A percentile compares a stretch with the other conserved stretches of the same genome.
These are phyloP conservation scores for Thysanoteuthis rhombus DNA, from an alignment of 2,888 invertebrate genomes.

Conservation along the genomic window DNA sequence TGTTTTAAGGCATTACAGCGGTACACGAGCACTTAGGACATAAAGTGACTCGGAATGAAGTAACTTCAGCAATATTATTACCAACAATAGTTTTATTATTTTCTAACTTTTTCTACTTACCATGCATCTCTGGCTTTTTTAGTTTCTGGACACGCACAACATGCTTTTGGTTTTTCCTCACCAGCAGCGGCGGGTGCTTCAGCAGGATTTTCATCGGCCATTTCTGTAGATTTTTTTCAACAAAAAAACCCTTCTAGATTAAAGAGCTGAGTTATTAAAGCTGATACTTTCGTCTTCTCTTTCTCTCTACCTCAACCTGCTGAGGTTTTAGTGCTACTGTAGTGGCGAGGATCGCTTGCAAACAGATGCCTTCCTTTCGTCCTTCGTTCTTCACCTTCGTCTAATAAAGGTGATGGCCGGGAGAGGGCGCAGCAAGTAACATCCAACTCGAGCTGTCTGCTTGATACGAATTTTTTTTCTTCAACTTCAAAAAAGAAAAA, in stretches of 20 bases:
- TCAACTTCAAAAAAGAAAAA: no score
- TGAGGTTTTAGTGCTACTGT: background rate
- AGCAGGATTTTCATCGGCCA: conserved; percentile 22
- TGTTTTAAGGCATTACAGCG: background rate
- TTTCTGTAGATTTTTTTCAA: background rate
- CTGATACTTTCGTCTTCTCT: background rate
- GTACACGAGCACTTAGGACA: background rate
- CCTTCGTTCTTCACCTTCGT: background rate
- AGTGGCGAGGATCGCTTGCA: background rate
- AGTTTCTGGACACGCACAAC: conserved; percentile 97
- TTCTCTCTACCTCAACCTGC: background rate
- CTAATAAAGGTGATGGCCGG: background rate
- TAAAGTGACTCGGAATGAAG: background rate
- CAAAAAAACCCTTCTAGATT: background rate
- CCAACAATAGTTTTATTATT: background rate
- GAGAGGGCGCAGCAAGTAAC: background rate
- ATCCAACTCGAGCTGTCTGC: background rate
- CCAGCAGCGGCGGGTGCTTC: conserved; percentile 12
- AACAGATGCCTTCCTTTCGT: background rate
- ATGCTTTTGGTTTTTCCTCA: conserved; percentile 82
- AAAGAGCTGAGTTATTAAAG: background rate
- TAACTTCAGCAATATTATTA: background rate
- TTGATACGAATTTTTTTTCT: background rate
- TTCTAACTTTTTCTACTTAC: conserved; percentile 72
- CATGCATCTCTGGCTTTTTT: conserved; percentile 89